Conservation (phyloP, 2,888 invertebrate genomes). For the Rhodophaea formosa region DNA sequence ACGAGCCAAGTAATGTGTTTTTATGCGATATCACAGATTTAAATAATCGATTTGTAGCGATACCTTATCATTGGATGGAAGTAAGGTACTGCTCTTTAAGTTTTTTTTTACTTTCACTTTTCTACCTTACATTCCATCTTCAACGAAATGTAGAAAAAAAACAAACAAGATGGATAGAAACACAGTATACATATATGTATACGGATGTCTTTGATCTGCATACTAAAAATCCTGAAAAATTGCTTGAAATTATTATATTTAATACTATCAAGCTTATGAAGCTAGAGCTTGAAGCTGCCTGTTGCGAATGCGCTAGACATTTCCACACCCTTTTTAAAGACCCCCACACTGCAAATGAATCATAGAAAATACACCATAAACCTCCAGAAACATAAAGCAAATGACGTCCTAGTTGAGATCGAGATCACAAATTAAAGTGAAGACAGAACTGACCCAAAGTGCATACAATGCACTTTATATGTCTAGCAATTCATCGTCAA, state of each 20-base stretch:
- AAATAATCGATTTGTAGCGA: background rate
- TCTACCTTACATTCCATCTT: no score
- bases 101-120: background rate
- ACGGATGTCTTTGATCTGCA: no score
- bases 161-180: no score
- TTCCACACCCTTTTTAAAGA: background rate
- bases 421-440: background rate
- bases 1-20: no score
- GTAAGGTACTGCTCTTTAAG: background rate
- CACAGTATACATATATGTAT: no score
- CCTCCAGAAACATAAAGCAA: background rate
- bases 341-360: background rate
- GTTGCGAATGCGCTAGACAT: background rate
- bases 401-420: background rate
- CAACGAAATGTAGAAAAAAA: no score
- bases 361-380: conserved; percentile 2
- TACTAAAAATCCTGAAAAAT: no score
- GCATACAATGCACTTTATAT: background rate
- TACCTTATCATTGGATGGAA: background rate
- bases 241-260: no score
- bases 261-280: no score
- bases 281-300: no score
- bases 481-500: no score
- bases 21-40: background rate
- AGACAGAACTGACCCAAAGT: background rate